Percentiles rank a stretch among this genome's conserved stretches.
Conservation (phyloP, 2,888 invertebrate species). For the Nezara viridula region DNA sequence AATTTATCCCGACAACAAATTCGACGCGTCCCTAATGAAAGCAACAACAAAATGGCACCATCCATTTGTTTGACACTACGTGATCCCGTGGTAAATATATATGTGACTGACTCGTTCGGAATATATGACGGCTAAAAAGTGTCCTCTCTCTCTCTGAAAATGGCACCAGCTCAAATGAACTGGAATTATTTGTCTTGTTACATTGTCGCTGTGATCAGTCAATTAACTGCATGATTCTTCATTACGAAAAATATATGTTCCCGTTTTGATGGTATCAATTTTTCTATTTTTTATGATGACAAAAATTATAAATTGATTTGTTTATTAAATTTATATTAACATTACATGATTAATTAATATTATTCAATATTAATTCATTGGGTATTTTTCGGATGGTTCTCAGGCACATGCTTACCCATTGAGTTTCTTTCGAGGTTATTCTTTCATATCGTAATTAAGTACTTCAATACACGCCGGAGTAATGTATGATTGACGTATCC, state of each 20-base stretch:
- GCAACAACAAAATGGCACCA: constrained; percentile 40
- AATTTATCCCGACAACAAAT: constrained; percentile 32
- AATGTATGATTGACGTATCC: no score
- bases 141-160: not conserved
- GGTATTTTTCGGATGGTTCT: no score
- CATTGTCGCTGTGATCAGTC: constrained; percentile 24
- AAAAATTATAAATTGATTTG: no score
- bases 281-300: no score
- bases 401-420: no score
- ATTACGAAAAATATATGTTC: not conserved
- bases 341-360: no score
- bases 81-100: not conserved
- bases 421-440: no score
- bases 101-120: constrained; percentile 17
- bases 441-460: no score
- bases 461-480: no score
- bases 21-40: constrained; percentile 17
- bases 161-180: not conserved
- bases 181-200: constrained; percentile 17
- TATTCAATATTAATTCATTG: no score
- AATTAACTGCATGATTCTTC: not conserved
- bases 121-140: constrained; percentile 47
- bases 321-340: no score
- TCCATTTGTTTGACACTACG: constrained; percentile 44
- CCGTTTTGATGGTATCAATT: not conserved